A percentile compares a stretch with the other conserved stretches of the same genome.
These are phyloP conservation scores for Lytechinus pictus DNA, from an alignment of 35 echinoderm and acorn worm genomes.

Conservation along the genomic window DNA sequence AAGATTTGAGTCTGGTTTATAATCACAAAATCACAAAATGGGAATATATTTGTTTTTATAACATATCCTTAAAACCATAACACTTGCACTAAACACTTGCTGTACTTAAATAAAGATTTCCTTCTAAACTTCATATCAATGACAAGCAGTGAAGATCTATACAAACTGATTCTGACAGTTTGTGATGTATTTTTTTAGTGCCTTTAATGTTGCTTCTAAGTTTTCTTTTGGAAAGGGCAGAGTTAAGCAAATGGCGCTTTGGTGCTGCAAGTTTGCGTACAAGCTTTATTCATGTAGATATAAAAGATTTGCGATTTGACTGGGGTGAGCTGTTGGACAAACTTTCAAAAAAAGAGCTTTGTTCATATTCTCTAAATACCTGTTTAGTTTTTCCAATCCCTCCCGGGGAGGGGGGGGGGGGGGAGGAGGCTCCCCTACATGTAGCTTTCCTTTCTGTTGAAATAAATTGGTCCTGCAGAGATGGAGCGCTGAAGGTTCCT, in stretches of 20 bases:
- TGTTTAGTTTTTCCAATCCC: background rate
- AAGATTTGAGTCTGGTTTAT: too few relatives aligned
- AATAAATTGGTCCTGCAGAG: background rate
- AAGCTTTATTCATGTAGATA: slow-evolving; percentile 4
- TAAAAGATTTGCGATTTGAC: background rate
- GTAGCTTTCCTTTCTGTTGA: too few relatives aligned
- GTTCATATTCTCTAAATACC: background rate
- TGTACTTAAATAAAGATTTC: too few relatives aligned
- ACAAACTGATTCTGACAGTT: background rate
- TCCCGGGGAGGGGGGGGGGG: too few relatives aligned
- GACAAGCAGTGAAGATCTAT: too few relatives aligned
- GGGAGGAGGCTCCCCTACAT: too few relatives aligned
- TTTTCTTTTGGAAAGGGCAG: background rate
- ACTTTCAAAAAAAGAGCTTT: background rate
- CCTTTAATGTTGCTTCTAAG: background rate
- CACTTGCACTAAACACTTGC: too few relatives aligned
- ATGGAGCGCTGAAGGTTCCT: background rate
- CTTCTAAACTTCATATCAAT: too few relatives aligned
- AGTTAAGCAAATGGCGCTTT: background rate
- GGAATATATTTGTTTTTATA: too few relatives aligned
- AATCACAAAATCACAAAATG: too few relatives aligned
- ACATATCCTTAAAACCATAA: too few relatives aligned
- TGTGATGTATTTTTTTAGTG: background rate
- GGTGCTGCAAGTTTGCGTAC: background rate
- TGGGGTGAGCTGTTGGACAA: background rate